phyloP scores from a whole-genome alignment of 2,888 invertebrate species.

The Cephalotes varians region DNA sequence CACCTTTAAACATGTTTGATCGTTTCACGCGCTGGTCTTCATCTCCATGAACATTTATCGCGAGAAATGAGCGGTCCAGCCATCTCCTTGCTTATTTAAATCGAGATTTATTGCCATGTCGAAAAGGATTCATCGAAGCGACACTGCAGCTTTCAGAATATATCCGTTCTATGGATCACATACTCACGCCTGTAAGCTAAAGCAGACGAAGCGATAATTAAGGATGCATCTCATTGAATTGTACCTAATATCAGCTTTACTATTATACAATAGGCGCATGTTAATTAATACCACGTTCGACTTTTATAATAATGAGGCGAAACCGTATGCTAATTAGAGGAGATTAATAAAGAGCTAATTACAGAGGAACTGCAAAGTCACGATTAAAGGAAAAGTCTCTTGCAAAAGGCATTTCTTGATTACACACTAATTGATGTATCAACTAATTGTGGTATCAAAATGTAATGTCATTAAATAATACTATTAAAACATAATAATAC shows the following conservation, averaged over 20 bases:
- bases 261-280: constrained; percentile 23
- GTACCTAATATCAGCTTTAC: constrained; percentile 68
- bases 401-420: background rate
- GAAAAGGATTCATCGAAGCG: constrained; percentile 5
- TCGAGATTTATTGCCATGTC: constrained; percentile 68
- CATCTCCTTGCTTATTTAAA: background rate
- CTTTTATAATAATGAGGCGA: constrained; percentile 7
- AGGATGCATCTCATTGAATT: background rate
- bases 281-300: constrained; percentile 37
- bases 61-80: constrained; percentile 52
- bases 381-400: constrained; percentile 48
- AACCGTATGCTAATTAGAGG: constrained; percentile 9
- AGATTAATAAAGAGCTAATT: constrained; percentile 35
- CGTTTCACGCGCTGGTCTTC: constrained; percentile 73
- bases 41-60: constrained; percentile 66
- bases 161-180: background rate
- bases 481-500: background rate
- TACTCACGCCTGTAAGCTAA: background rate
- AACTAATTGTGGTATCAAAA: background rate
- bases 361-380: constrained; percentile 24
- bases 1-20: constrained; percentile 71
- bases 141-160: background rate
- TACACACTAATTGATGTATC: background rate
- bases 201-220: constrained; percentile 10
- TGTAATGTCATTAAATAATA: background rate